Evolutionary conservation across 2,797 vertebrate genomes (phyloP), one percentile per base, ranked within the genome.

Genomic region (Emys orbicularis): DNA sequence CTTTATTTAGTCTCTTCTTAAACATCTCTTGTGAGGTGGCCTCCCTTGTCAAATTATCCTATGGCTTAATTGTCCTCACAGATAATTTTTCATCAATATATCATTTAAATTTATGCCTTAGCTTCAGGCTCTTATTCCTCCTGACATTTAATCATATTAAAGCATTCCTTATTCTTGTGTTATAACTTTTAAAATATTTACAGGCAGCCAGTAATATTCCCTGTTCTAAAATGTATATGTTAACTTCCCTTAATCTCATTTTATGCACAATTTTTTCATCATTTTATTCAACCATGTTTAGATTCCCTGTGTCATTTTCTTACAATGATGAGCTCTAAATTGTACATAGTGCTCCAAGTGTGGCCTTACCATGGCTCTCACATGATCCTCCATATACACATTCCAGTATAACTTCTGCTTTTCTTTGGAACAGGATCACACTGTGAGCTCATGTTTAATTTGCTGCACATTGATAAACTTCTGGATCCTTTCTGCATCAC

Each of bases 51-150:
- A 76, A 86, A 95, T 47, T 85, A 90, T 74, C 16, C 31, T 84
- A 7, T 82, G 57, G 88, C 53, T n/a, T 74, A 81, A 61, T 57
- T 87, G 80, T 68, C 12, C 54, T 87, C 44, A 92, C 41, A 57
- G 9, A 65, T 59, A 86, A 57, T 87, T 93, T 92, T 95, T 89
- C 47, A 68, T 77, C 94, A 92, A 65, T 68, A 90, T 3, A 54
- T 90, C 88, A 34, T 44, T 41, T 90, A 91, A 92, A 87, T 2
- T 83, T 37, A 81, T 9, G 16, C 74, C 92, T 87, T 90, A 79
- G 86, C n/a, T 84, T 95, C 68, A 86, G 37, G 52, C 50, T 54
- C n/a, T 86, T 93, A 72, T 49, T 91, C 34, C 13, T 95, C 12
- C 49, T 49, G 74, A 74, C 29, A 81, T 61, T 92, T 82, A 84